A percentile compares a stretch with the other conserved stretches of the same genome.
These are phyloP conservation scores for Calameuta idolon DNA, from an alignment of 2,888 invertebrate species.

Conservation along the genomic window DNA sequence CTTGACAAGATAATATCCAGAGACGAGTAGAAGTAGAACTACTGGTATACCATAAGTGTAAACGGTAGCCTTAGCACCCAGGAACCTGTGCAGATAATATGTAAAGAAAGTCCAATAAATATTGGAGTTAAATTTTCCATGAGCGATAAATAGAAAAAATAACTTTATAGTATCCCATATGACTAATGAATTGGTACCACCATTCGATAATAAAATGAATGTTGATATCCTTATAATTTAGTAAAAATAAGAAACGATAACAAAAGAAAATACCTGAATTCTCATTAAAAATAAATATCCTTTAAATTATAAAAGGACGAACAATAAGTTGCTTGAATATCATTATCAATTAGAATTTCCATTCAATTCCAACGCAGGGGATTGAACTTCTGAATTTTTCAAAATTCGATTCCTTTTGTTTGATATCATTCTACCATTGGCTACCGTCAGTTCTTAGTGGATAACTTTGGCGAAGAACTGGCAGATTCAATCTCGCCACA, in stretches of 20 bases:
- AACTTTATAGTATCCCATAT: not conserved
- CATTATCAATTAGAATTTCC: no score
- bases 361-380: no score
- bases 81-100: slow-evolving; percentile 64
- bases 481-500: not conserved
- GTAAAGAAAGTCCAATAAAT: not conserved
- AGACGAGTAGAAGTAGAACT: slow-evolving; percentile 65
- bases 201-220: not conserved
- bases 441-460: not conserved
- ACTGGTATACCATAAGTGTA: slow-evolving; percentile 71
- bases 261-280: not conserved
- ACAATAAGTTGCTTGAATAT: no score
- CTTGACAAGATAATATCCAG: slow-evolving; percentile 68
- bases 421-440: no score
- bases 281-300: not conserved
- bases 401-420: no score
- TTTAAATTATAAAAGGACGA: not conserved
- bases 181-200: no score
- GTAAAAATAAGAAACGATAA: not conserved
- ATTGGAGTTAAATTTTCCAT: not conserved
- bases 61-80: slow-evolving; percentile 67
- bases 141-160: not conserved
- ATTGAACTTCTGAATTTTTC: no score
- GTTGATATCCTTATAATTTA: not conserved
- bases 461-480: not conserved